Percentiles rank a stretch among this genome's conserved stretches.
Conservation (phyloP, 2,113 vertebrate genomes). For the Edolisoma coerulescens region DNA sequence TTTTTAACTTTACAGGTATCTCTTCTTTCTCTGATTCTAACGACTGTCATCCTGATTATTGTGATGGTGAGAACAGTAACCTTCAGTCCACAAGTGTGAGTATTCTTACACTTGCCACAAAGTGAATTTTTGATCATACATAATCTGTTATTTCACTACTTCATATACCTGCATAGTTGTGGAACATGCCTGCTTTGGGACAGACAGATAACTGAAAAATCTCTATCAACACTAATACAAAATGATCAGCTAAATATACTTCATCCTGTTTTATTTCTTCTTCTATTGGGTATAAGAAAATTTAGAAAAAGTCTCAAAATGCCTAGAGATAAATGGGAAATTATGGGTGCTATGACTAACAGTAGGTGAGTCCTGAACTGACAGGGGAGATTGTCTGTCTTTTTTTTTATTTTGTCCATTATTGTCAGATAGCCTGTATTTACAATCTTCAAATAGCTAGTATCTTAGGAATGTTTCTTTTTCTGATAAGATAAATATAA, state of each 20-base stretch:
- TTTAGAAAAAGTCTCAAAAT: not conserved
- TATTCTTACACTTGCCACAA: not conserved
- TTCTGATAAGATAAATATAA: not conserved
- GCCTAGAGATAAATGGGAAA: not conserved
- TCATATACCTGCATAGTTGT: not conserved
- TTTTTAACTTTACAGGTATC: slow-evolving; percentile 80
- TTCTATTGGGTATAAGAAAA: not conserved
- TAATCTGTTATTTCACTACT: not conserved
- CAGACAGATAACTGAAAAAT: not conserved
- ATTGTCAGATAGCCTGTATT: not conserved
- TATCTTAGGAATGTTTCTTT: not conserved
- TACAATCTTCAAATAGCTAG: not conserved
- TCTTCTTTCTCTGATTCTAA: slow-evolving; percentile 87
- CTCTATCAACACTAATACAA: not conserved
- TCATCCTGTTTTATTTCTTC: not conserved
- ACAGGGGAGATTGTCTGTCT: not conserved
- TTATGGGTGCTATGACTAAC: not conserved
- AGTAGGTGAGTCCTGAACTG: not conserved
- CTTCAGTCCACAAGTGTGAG: slow-evolving; percentile 83
- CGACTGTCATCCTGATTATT: slow-evolving; percentile 79
- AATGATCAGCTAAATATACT: not conserved
- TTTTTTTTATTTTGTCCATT: not conserved
- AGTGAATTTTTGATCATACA: not conserved
- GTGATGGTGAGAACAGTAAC: slow-evolving; percentile 82
- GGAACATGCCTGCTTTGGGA: not conserved